Evolutionary conservation across 2,797 vertebrate species (phyloP).

Genomic region (Mustela erminea): DNA sequence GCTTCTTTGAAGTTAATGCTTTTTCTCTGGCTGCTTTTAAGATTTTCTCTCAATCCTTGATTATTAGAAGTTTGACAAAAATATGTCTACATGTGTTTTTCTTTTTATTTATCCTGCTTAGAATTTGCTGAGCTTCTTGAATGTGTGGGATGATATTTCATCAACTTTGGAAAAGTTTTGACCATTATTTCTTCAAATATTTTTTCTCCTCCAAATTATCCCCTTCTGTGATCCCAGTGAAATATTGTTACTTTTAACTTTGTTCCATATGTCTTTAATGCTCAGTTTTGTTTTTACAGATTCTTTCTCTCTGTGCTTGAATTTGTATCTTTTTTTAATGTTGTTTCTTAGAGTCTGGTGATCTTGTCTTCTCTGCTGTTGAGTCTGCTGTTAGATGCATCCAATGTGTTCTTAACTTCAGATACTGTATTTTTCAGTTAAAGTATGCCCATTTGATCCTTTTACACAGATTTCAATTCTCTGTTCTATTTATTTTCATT

Average conservation of each 20-base stretch:
- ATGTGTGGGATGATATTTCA: neutral
- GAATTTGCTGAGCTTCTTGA: slow-evolving; percentile 17
- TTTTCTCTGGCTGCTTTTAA: neutral
- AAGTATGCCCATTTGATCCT: neutral
- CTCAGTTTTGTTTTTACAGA: neutral
- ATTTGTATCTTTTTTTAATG: slow-evolving; percentile 13
- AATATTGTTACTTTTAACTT: neutral
- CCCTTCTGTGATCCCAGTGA: neutral
- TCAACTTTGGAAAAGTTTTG: neutral
- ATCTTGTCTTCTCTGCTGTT: neutral
- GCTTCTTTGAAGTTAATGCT: slow-evolving; percentile 6
- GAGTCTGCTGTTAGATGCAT: neutral
- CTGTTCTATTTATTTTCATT: slow-evolving; percentile 30
- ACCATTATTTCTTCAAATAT: slow-evolving; percentile 34
- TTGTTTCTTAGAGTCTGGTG: neutral
- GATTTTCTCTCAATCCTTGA: slow-evolving; percentile 35
- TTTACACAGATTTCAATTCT: slow-evolving; percentile 4
- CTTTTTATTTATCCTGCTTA: neutral
- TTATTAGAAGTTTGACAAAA: slow-evolving; percentile 29
- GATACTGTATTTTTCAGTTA: slow-evolving; percentile 12
- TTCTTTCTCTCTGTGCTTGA: slow-evolving; percentile 1
- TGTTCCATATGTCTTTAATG: neutral
- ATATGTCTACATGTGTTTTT: neutral
- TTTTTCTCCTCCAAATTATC: neutral
- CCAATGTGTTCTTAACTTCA: neutral